These are phyloP conservation scores for Notospermus geniculatus DNA, from an alignment of 1,140 invertebrate genomes.

Conservation along the genomic window DNA sequence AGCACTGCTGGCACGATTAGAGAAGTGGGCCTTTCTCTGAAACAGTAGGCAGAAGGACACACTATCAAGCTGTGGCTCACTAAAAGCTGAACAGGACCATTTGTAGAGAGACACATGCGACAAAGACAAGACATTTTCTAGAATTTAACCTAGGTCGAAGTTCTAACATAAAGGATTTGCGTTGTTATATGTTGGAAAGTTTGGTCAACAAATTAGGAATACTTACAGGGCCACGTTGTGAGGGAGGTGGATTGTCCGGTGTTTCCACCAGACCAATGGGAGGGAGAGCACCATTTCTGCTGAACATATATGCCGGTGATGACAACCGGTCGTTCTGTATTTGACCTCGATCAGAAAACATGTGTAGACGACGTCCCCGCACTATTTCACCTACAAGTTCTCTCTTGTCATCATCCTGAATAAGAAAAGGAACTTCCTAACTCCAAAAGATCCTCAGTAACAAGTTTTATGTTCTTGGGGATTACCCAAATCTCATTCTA, in stretches of 20 bases:
- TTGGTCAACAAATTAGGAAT: too few species aligned
- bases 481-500: too few species aligned
- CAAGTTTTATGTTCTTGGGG: too few species aligned
- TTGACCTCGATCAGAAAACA: neutral
- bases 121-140: too few species aligned
- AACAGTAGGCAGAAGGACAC: neutral
- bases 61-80: too few species aligned
- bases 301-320: neutral
- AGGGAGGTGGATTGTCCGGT: slow-evolving; percentile 2
- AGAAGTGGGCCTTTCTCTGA: slow-evolving; percentile 1
- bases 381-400: slow-evolving; percentile 1
- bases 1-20: slow-evolving; percentile 8
- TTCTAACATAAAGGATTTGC: too few species aligned
- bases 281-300: slow-evolving; percentile 5
- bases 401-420: neutral
- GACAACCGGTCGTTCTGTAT: neutral
- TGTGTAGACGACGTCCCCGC: neutral
- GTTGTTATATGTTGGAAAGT: too few species aligned
- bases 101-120: too few species aligned
- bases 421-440: too few species aligned
- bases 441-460: too few species aligned
- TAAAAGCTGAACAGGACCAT: too few species aligned
- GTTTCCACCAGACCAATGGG: slow-evolving; percentile 5
- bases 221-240: slow-evolving; percentile 8
- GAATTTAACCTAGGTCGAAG: too few species aligned